phyloP scores from a whole-genome alignment of 2,113 vertebrate species.

The Xenus cinereus region DNA sequence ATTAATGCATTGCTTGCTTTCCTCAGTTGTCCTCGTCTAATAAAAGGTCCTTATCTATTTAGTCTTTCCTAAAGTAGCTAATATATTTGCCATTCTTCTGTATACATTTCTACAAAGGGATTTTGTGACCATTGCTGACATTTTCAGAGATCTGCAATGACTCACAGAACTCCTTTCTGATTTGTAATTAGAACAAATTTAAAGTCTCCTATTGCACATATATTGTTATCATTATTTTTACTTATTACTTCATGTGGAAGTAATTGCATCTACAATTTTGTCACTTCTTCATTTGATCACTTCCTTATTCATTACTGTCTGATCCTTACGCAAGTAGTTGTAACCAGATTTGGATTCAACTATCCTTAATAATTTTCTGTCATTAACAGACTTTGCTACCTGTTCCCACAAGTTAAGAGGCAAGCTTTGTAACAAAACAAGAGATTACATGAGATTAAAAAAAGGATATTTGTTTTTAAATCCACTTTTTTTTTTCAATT shows the following conservation, averaged over 20 bases:
- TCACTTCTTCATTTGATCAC: neutral
- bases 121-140: neutral
- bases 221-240: neutral
- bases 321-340: neutral
- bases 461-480: neutral
- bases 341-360: neutral
- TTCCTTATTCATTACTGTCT: neutral
- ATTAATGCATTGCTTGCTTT: neutral
- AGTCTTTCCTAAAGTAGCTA: neutral
- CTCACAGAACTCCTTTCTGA: neutral
- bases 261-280: neutral
- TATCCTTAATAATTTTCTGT: neutral
- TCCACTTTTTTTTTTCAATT: fast-evolving
- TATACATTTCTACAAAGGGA: neutral
- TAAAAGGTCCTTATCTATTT: neutral
- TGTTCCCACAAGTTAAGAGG: neutral
- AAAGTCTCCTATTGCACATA: neutral
- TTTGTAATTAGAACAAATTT: neutral
- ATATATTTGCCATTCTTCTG: neutral
- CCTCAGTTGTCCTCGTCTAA: neutral
- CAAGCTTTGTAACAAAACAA: neutral
- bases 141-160: neutral
- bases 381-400: neutral
- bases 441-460: neutral
- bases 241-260: neutral